These are phyloP conservation scores for Xanthorhoe designata DNA, from an alignment of 2,888 invertebrate genomes.

Conservation along the genomic window DNA sequence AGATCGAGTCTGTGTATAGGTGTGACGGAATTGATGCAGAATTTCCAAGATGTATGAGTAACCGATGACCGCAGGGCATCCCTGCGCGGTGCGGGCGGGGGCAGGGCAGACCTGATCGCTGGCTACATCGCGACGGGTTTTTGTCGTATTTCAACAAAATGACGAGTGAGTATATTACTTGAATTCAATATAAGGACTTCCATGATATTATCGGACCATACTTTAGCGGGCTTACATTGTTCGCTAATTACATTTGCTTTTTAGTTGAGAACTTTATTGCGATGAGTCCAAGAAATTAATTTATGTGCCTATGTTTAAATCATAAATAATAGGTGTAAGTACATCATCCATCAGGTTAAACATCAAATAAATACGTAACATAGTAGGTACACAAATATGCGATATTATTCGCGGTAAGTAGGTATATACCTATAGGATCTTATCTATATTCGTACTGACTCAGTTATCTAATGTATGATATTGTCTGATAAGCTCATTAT, in stretches of 20 bases:
- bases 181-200: conserved; percentile 18
- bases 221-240: background rate
- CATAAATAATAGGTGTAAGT: background rate
- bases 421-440: too few relatives aligned
- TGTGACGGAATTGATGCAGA: conserved; percentile 66
- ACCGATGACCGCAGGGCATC: conserved; percentile 77
- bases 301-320: background rate
- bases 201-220: background rate
- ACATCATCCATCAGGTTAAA: conserved; percentile 32
- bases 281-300: too few relatives aligned
- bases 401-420: conserved; percentile 40
- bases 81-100: conserved; percentile 65
- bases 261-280: background rate
- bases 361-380: conserved; percentile 38
- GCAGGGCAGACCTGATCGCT: conserved; percentile 58
- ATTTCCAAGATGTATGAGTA: conserved; percentile 76
- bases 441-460: conserved; percentile 38
- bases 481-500: conserved; percentile 33
- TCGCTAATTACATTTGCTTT: background rate
- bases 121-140: conserved; percentile 53
- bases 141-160: conserved; percentile 56
- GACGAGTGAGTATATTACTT: conserved; percentile 56
- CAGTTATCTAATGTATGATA: conserved; percentile 16
- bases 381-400: conserved; percentile 20
- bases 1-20: conserved; percentile 62